Conservation (phyloP, 2,113 vertebrate species). For the Colossoma macropomum region DNA sequence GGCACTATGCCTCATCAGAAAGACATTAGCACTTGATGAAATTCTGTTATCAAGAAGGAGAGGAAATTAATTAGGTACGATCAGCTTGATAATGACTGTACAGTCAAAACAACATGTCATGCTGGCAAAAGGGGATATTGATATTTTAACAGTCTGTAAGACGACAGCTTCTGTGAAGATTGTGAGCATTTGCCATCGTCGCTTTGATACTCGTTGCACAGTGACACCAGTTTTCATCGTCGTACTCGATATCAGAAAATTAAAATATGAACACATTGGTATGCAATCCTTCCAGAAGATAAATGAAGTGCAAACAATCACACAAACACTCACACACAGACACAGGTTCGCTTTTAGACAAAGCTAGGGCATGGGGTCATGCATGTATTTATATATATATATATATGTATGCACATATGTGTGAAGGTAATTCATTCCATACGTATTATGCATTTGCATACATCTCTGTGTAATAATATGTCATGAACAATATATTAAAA, state of each 20-base stretch:
- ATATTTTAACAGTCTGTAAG: constrained; percentile 39
- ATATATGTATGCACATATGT: no score
- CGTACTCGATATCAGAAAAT: neutral
- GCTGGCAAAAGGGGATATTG: constrained; percentile 26
- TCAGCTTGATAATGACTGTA: constrained; percentile 46
- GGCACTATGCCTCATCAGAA: constrained; percentile 44
- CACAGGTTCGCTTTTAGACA: neutral
- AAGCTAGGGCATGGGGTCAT: no score
- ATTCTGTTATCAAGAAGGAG: constrained; percentile 48
- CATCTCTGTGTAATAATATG: no score
- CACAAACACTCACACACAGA: constrained; percentile 8
- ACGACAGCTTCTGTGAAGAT: constrained; percentile 35
- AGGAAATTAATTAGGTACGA: constrained; percentile 48
- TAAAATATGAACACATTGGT: neutral
- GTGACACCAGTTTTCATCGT: constrained; percentile 6
- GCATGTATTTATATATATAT: no score
- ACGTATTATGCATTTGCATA: no score
- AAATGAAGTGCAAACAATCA: constrained; percentile 25
- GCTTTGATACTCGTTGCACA: neutral
- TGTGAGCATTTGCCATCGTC: constrained; percentile 17
- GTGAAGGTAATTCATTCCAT: no score
- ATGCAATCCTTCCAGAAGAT: neutral
- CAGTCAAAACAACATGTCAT: constrained; percentile 38
- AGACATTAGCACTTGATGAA: constrained; percentile 49
- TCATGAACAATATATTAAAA: no score